phyloP scores from a whole-genome alignment of 2,113 vertebrate species.

The Semicossyphus pulcher region DNA sequence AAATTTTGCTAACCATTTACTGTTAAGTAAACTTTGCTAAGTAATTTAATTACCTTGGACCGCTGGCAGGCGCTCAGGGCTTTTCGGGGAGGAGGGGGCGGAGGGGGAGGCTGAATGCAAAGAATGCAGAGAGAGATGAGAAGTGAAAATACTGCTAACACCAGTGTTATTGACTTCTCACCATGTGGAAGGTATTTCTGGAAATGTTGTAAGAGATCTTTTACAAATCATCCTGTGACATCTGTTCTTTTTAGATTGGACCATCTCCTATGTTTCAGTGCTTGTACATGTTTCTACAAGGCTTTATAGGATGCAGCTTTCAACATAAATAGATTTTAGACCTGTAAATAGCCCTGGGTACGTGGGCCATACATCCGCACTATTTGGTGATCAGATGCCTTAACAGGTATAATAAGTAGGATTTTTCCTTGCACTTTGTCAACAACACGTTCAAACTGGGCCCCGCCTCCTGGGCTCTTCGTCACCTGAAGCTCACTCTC shows the following conservation, averaged over 20 bases:
- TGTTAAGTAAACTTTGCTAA: constrained; percentile 91
- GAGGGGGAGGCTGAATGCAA: constrained; percentile 44
- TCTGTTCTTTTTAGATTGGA: not conserved
- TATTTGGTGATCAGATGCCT: no score
- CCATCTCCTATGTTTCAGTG: constrained; percentile 17
- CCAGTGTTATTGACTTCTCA: constrained; percentile 42
- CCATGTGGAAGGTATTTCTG: constrained; percentile 29
- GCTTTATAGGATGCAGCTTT: constrained; percentile 50
- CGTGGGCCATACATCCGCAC: no score
- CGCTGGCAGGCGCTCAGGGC: constrained; percentile 70
- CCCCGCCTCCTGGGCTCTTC: no score
- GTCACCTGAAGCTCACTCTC: no score
- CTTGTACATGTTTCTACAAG: constrained; percentile 40
- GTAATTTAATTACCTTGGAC: constrained; percentile 89
- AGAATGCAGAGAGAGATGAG: constrained; percentile 54
- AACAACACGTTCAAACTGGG: no score
- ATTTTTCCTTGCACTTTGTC: no score
- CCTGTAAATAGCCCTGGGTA: no score
- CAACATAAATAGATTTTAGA: constrained; percentile 44
- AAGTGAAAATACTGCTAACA: constrained; percentile 42
- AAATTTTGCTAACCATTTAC: constrained; percentile 88
- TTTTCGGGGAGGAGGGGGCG: constrained; percentile 29
- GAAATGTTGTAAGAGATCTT: not conserved
- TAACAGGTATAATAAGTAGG: no score
- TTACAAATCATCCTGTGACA: not conserved